These are phyloP conservation scores for Nyctereutes procyonoides DNA, from an alignment of 2,113 vertebrate genomes.

Conservation along the genomic window DNA sequence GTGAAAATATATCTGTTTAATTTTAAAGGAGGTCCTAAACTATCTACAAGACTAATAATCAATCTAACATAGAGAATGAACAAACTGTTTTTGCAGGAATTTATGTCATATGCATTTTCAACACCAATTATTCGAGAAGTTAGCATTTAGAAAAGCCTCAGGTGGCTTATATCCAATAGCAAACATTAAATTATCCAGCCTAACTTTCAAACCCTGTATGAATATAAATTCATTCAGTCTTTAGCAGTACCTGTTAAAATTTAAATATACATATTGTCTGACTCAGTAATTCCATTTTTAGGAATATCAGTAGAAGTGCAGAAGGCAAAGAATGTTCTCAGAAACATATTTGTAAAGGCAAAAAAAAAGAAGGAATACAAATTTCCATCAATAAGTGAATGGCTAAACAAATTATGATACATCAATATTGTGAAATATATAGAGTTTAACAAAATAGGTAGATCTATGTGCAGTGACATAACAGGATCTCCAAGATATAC, in stretches of 20 bases:
- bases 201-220: neutral
- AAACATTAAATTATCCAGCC: neutral
- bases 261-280: neutral
- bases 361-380: neutral
- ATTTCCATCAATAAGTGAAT: neutral
- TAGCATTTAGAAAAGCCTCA: neutral
- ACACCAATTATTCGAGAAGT: neutral
- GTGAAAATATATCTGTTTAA: neutral
- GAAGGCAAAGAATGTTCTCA: neutral
- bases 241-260: neutral
- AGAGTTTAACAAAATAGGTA: neutral
- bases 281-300: conserved; percentile 10
- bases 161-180: neutral
- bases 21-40: neutral
- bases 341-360: neutral
- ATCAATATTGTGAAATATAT: neutral
- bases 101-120: neutral
- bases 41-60: neutral
- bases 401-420: neutral
- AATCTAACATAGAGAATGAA: neutral
- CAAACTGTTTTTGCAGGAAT: neutral
- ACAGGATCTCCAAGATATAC: neutral
- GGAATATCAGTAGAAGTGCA: neutral
- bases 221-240: neutral
- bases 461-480: neutral